Conservation (phyloP, 2,113 vertebrate genomes). For the Thunnus maccoyii region DNA sequence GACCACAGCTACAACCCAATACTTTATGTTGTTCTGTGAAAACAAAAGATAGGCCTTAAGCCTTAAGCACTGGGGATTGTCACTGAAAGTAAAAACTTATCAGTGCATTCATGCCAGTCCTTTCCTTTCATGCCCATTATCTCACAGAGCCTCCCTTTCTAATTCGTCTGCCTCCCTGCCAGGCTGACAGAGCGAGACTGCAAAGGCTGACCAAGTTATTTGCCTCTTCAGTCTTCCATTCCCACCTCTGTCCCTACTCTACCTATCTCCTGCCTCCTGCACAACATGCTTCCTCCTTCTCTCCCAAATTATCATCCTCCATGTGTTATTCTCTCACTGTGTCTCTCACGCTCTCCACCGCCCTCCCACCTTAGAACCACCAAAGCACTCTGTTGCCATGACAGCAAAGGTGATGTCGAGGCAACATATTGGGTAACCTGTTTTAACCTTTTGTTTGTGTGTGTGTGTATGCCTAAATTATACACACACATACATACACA, state of each 20-base stretch:
- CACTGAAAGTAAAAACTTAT: slow-evolving; percentile 1
- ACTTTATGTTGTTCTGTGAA: not conserved
- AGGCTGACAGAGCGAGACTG: slow-evolving; percentile 10
- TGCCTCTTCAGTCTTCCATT: slow-evolving; percentile 17
- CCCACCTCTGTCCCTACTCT: slow-evolving; percentile 15
- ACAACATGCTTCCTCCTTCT: slow-evolving; percentile 25
- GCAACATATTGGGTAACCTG: slow-evolving; percentile 20
- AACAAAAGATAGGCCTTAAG: not conserved
- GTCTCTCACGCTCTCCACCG: not conserved
- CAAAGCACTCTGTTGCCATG: slow-evolving; percentile 70
- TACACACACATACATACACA: slow-evolving; percentile 7
- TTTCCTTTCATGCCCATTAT: slow-evolving; percentile 33
- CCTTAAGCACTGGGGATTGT: not conserved
- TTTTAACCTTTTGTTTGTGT: slow-evolving; percentile 53
- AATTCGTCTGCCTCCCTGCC: not conserved
- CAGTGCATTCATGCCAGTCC: slow-evolving; percentile 8
- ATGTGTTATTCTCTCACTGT: slow-evolving; percentile 31
- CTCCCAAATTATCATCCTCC: slow-evolving; percentile 30
- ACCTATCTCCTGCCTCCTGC: slow-evolving; percentile 28
- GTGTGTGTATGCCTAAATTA: not conserved
- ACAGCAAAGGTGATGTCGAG: slow-evolving; percentile 56
- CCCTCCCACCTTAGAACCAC: slow-evolving; percentile 14
- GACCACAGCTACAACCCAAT: not conserved
- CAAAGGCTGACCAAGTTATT: not conserved
- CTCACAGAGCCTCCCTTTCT: not conserved